These are phyloP conservation scores for Uloborus diversus DNA, from an alignment of 1,140 invertebrate species.

Conservation along the genomic window DNA sequence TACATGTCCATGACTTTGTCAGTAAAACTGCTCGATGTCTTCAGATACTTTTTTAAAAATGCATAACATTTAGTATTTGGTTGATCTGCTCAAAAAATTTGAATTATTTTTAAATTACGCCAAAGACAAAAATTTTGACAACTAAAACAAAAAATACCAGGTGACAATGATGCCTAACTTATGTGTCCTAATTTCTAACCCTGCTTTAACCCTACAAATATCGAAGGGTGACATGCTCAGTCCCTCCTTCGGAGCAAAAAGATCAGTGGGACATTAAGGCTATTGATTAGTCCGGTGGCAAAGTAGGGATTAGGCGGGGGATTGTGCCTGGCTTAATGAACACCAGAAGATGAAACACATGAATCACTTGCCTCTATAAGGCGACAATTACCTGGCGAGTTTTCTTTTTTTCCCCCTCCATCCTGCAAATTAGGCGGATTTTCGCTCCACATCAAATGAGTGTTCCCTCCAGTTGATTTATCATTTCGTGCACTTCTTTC, in stretches of 20 bases:
- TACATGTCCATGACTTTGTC: no score
- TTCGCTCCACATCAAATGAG: slow-evolving; percentile 20
- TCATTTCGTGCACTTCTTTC: no score
- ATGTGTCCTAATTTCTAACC: no score
- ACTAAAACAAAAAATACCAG: no score
- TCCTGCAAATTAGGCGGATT: slow-evolving; percentile 29
- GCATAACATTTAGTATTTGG: not conserved
- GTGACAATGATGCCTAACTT: no score
- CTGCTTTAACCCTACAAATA: not conserved
- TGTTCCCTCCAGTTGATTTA: slow-evolving; percentile 25
- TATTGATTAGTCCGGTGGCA: slow-evolving; percentile 51
- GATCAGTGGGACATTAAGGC: slow-evolving; percentile 51
- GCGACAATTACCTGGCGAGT: slow-evolving; percentile 48
- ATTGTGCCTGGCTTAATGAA: slow-evolving; percentile 38
- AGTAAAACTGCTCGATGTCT: no score
- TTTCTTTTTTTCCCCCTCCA: not conserved
- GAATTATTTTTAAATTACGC: not conserved
- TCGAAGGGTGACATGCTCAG: not conserved
- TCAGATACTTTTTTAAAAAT: not conserved
- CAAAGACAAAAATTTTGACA: no score
- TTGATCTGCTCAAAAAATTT: not conserved
- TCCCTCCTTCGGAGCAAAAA: slow-evolving; percentile 29
- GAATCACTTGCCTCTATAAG: slow-evolving; percentile 49
- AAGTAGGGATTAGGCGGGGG: slow-evolving; percentile 49
- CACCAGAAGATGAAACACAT: slow-evolving; percentile 53